Percentiles rank a stretch among this genome's conserved stretches.
Conservation (phyloP, 2,113 vertebrate species). For the Anoura caudifer region DNA sequence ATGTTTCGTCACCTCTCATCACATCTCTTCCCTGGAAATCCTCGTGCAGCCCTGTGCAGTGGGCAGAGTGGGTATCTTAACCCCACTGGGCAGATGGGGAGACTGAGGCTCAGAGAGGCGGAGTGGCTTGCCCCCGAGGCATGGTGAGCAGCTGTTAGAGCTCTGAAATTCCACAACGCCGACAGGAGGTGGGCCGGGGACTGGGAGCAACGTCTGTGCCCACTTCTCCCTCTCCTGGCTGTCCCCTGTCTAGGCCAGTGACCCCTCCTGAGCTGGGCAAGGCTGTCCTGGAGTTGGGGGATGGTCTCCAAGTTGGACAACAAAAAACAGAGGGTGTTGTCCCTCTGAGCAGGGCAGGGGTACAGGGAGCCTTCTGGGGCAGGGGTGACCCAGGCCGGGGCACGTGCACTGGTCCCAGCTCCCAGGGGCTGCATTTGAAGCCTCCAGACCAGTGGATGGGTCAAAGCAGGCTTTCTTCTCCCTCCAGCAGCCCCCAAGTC, state of each 20-base stretch:
- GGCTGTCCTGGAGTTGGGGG: neutral
- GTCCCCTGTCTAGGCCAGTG: fast-evolving
- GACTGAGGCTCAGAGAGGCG: neutral
- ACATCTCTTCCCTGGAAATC: neutral
- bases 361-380: neutral
- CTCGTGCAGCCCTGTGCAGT: neutral
- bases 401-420: neutral
- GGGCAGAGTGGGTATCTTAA: neutral
- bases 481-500: neutral
- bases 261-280: neutral
- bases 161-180: neutral
- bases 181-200: neutral
- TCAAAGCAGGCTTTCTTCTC: neutral
- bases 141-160: neutral
- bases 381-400: neutral
- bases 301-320: neutral
- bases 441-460: neutral
- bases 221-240: neutral
- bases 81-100: neutral
- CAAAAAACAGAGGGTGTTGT: neutral
- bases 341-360: neutral
- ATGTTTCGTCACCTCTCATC: neutral
- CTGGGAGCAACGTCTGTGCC: neutral
- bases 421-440: neutral
- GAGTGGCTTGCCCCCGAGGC: neutral